A percentile compares a stretch with the other conserved stretches of the same genome.
These are phyloP conservation scores for Champsocephalus esox DNA, from an alignment of 2,797 vertebrate genomes.

Conservation along the genomic window DNA sequence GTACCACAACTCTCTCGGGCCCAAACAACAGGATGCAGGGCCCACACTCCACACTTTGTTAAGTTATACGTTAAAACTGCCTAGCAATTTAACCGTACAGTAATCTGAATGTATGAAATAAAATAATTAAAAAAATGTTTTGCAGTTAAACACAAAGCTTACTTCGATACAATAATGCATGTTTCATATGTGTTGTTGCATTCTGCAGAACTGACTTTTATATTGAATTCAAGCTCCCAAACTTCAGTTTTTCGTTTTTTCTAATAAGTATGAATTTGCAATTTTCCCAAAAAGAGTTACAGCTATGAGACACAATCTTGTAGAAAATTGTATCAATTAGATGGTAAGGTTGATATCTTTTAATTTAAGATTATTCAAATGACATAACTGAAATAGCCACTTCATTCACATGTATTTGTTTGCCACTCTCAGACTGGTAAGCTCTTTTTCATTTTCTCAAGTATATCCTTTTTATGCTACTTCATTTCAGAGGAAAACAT, in stretches of 20 bases:
- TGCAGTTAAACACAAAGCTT: background rate
- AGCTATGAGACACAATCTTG: background rate
- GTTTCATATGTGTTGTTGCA: background rate
- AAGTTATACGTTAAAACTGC: conserved; percentile 1
- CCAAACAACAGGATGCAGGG: conserved; percentile 34
- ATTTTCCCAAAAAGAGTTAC: background rate
- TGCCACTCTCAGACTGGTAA: background rate
- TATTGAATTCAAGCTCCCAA: background rate
- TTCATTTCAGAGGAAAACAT: background rate
- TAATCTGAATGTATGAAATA: background rate
- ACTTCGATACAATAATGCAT: background rate
- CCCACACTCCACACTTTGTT: conserved; percentile 9
- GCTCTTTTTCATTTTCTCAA: background rate
- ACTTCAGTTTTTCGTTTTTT: background rate
- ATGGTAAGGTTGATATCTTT: background rate
- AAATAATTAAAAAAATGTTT: background rate
- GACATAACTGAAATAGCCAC: background rate
- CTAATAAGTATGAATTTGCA: background rate
- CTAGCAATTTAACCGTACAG: background rate
- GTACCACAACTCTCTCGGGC: conserved; percentile 12
- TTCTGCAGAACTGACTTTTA: background rate
- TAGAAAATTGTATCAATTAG: background rate
- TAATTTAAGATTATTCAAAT: background rate
- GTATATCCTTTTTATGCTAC: background rate
- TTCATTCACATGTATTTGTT: background rate